These are phyloP conservation scores for Alloscopus bannaensis DNA, from an alignment of 2,888 invertebrate species.

Conservation along the genomic window DNA sequence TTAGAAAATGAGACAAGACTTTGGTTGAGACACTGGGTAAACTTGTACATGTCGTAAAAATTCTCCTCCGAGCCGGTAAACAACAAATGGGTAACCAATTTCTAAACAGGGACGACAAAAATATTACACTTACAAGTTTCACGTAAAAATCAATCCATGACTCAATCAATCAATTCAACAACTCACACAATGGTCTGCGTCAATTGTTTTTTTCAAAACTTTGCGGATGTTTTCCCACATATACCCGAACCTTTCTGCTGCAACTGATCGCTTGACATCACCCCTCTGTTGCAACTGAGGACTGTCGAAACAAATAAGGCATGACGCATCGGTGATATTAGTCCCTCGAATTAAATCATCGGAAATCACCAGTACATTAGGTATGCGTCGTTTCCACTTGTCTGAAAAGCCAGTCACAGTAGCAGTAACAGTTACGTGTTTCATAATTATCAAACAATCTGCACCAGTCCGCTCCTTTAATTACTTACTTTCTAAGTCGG, in stretches of 20 bases:
- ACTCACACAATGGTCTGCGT: too few relatives aligned
- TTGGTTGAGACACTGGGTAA: constrained; percentile 20
- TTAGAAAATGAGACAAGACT: too few relatives aligned
- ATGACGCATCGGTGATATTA: constrained; percentile 35
- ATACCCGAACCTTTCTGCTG: constrained; percentile 38
- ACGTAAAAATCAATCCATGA: too few relatives aligned
- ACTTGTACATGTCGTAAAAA: constrained; percentile 40
- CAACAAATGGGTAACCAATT: constrained; percentile 43
- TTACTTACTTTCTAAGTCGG: neutral
- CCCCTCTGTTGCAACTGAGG: neutral
- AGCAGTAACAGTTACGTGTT: too few relatives aligned
- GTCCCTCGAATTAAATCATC: constrained; percentile 18
- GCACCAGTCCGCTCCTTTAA: too few relatives aligned
- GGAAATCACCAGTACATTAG: neutral
- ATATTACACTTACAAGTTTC: neutral
- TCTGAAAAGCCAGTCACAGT: too few relatives aligned
- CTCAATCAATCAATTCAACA: too few relatives aligned
- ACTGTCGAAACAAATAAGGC: constrained; percentile 51
- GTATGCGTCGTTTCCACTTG: neutral
- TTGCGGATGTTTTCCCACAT: constrained; percentile 51
- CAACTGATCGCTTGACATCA: constrained; percentile 1
- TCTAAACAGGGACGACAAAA: neutral
- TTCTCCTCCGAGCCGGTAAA: constrained; percentile 51
- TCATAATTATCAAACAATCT: too few relatives aligned
- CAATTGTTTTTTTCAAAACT: constrained; percentile 30